Percentiles rank a stretch among this genome's conserved stretches.
Conservation (phyloP, 1,140 invertebrate species). For the Dendrolimus kikuchii region DNA sequence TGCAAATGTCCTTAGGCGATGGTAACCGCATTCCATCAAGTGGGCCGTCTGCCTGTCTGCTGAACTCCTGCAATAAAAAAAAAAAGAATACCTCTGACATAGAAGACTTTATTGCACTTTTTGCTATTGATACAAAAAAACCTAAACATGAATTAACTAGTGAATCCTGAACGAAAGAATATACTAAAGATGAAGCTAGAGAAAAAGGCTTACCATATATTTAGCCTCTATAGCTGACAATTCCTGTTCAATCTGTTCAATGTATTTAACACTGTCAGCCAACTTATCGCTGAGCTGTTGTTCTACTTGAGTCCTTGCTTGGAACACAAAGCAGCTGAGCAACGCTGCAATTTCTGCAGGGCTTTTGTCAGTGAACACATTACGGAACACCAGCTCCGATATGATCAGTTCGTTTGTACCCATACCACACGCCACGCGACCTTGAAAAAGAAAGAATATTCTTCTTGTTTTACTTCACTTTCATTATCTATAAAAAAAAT, state of each 20-base stretch:
- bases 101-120: too few species aligned
- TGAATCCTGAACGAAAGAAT: too few species aligned
- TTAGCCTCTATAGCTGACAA: conserved; percentile 56
- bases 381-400: conserved; percentile 96
- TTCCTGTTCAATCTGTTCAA: conserved; percentile 55
- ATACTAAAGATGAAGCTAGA: background rate
- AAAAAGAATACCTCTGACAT: too few species aligned
- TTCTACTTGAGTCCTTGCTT: conserved; percentile 80
- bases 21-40: too few species aligned
- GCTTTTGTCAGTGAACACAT: conserved; percentile 88
- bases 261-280: conserved; percentile 59
- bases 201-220: conserved; percentile 43
- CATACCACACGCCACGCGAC: conserved; percentile 96
- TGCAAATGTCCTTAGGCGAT: too few species aligned
- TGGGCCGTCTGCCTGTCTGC: too few species aligned
- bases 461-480: too few species aligned
- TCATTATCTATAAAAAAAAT: too few species aligned
- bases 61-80: too few species aligned
- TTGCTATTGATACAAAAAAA: too few species aligned
- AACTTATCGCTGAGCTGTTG: conserved; percentile 73
- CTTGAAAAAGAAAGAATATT: conserved; percentile 43
- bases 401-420: conserved; percentile 94
- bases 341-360: conserved; percentile 95
- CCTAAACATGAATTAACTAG: too few species aligned
- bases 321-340: conserved; percentile 93